phyloP scores from a whole-genome alignment of 2,888 invertebrate genomes.

The Meiosimyza platycephala region DNA sequence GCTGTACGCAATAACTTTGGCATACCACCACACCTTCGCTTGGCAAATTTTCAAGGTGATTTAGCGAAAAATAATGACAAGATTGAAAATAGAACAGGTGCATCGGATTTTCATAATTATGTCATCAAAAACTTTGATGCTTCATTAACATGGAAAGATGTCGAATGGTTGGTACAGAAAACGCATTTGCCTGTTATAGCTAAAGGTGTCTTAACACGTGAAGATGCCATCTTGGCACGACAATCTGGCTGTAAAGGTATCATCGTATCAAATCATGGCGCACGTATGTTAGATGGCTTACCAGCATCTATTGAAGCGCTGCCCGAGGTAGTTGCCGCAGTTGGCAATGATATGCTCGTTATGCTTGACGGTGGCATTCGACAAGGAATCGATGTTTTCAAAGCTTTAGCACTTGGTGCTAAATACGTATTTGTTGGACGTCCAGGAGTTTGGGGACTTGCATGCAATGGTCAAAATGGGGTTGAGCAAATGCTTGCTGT shows the following conservation, averaged over 20 bases:
- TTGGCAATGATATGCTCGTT: slow-evolving; percentile 78
- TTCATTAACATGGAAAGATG: slow-evolving; percentile 85
- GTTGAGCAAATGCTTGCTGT: slow-evolving; percentile 79
- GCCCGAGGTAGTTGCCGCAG: slow-evolving; percentile 81
- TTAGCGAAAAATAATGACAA: slow-evolving; percentile 56
- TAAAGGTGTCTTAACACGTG: slow-evolving; percentile 87
- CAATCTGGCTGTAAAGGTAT: slow-evolving; percentile 82
- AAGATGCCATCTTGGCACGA: slow-evolving; percentile 84
- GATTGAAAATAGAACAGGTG: slow-evolving; percentile 45
- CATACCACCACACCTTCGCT: slow-evolving; percentile 82
- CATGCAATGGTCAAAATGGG: slow-evolving; percentile 81
- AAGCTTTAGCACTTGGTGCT: slow-evolving; percentile 91
- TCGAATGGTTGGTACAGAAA: slow-evolving; percentile 84
- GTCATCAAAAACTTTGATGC: slow-evolving; percentile 82
- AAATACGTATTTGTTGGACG: slow-evolving; percentile 90
- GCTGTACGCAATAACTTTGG: slow-evolving; percentile 87
- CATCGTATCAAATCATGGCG: slow-evolving; percentile 95
- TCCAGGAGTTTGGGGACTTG: slow-evolving; percentile 87
- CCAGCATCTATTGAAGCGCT: slow-evolving; percentile 87
- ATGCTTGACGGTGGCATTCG: slow-evolving; percentile 90
- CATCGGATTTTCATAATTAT: slow-evolving; percentile 83
- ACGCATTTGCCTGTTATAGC: slow-evolving; percentile 84
- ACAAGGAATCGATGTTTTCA: slow-evolving; percentile 88
- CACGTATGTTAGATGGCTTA: slow-evolving; percentile 77
- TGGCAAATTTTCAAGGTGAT: slow-evolving; percentile 83